Evolutionary conservation across 2,888 invertebrate genomes (phyloP), one percentile per base, ranked within the genome.

Genomic region (Odontothrips loti): DNA sequence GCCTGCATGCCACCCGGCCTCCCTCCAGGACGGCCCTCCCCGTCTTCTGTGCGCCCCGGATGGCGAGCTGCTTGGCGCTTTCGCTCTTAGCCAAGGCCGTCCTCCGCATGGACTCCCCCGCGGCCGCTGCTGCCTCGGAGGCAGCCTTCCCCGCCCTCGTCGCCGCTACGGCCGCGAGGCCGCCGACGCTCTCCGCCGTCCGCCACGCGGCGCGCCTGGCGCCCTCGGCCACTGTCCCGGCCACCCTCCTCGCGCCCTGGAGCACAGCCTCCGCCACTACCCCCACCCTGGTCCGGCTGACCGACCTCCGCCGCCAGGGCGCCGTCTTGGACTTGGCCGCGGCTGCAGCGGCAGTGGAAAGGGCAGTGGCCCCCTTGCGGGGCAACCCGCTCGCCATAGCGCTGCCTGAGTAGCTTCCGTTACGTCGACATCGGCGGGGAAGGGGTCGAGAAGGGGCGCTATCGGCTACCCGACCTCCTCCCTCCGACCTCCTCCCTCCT

Each of bases 201-300:
- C 84, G 85, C 84, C 84, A 85, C 85, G 86, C 84, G 82, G 85
- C 85, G 82, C 83, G 82, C 84, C 82, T 82, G 82, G 83, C 82
- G 82, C 82, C 83, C 83, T 83, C 83, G 84, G 84, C 83, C 84
- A 84, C 84, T 85, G 85, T 85, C 85, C 84, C 85, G 83, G 68
- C 68, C n/a, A 23, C 68, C 68, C 23, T 23, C 68, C 23, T 68
- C n/a, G 68, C 68, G n/a, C 23, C 68, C 68, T 23, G 51, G 51
- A 51, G 68, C 68, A 23, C 68, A 23, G n/a, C 15, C 15, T 51
- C 51, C 51, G 51, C 51, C 51, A 17, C n/a, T n/a, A n/a, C n/a
- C n/a, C n/a, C n/a, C n/a, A n/a, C n/a, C n/a, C n/a, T n/a, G n/a
- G n/a, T n/a, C n/a, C n/a, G n/a, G n/a, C n/a, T n/a, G n/a, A n/a